Evolutionary conservation across 2,113 vertebrate genomes (phyloP), one percentile per base, ranked within the genome.

Genomic region (Parus major): DNA sequence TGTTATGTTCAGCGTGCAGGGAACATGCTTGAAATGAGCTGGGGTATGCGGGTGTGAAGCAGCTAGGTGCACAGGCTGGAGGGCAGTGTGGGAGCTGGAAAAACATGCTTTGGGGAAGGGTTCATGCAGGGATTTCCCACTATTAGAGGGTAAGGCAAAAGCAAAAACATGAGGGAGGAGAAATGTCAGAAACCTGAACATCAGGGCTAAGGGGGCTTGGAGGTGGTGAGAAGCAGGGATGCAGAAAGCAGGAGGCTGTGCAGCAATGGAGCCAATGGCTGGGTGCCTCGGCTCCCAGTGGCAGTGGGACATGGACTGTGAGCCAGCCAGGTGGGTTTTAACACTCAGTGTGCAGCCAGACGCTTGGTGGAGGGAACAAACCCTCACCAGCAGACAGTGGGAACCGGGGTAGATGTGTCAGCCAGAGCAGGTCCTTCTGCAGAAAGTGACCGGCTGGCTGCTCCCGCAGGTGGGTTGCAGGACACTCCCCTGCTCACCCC

Each of bases 211-310:
- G 64, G 21, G 47, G 11, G 15, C 33, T 59, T 80, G 68, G 50
- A 72, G 24, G n/a, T 27, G 56, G 24, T 64, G 61, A 78, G 50
- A 81, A 86, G 80, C 59, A 70, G 27, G 21, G 39, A 29, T 66
- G 46, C 35, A 44, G 75, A 49, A 76, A 82, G 42, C 56, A 66
- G 69, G 39, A 79, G 25, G 31, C 31, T 21, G 2, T 52, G 39
- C 35, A 68, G 63, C 0, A 0, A 0, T 61, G n/a, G 55, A 28
- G 20, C 20, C n/a, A 10, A 4, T 0, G 2, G 10, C 39, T 53
- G 60, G 5, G 42, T 49, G 36, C 47, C 29, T 69, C 1, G 1
- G 36, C 29, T 69, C 24, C 46, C 0, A 1, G 28, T 53, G 46
- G 6, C 81, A n/a, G 46, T 49, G 69, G 41, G 50, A 53, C 23